These are phyloP conservation scores for Carabus problematicus DNA, from an alignment of 2,888 invertebrate genomes.

Conservation along the genomic window DNA sequence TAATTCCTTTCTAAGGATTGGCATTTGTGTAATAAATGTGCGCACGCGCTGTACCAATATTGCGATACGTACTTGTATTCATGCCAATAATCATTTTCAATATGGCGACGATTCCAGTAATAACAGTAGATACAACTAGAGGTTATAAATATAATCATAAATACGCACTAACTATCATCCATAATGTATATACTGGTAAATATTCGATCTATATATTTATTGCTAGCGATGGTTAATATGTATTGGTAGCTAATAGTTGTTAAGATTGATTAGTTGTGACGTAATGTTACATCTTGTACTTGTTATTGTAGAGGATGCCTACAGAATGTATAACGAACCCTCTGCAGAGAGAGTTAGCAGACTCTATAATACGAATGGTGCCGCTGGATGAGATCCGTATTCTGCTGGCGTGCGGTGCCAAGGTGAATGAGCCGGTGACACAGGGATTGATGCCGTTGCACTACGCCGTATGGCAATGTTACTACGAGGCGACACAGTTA, in stretches of 20 bases:
- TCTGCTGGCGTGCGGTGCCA: conserved; percentile 85
- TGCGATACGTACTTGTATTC: not conserved
- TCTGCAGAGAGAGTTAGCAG: conserved; percentile 85
- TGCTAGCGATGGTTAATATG: no score
- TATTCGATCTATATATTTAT: not conserved
- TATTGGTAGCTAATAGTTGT: not conserved
- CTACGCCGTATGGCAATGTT: conserved; percentile 90
- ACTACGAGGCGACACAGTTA: conserved; percentile 79
- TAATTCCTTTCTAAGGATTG: conserved; percentile 2
- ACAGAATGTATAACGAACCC: conserved; percentile 77
- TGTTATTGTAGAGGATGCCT: conserved; percentile 64
- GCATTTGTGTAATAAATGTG: not conserved
- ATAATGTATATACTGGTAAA: conserved; percentile 22
- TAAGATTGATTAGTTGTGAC: not conserved
- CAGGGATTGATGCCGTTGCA: conserved; percentile 89
- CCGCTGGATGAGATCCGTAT: conserved; percentile 87
- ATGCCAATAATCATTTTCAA: not conserved
- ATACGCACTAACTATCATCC: not conserved
- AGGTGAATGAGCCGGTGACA: conserved; percentile 80
- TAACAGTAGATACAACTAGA: not conserved
- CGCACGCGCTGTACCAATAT: no score
- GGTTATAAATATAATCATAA: not conserved
- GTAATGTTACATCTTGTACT: conserved; percentile 16
- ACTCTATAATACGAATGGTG: conserved; percentile 88
- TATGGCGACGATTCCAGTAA: not conserved